Conservation (phyloP, 2,888 invertebrate species). For the Drosophila engyochracea region DNA sequence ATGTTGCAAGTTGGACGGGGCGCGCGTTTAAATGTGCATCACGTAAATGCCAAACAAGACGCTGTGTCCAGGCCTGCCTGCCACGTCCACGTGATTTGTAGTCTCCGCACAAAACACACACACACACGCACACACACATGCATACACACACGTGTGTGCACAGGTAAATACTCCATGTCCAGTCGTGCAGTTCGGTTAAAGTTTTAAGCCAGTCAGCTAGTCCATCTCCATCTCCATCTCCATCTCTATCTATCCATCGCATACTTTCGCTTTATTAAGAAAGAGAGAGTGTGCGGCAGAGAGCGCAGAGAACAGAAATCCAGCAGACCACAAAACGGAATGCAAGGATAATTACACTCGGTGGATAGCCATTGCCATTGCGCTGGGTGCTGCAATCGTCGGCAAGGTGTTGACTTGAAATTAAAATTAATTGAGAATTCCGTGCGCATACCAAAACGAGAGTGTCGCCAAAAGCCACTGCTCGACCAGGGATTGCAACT, state of each 20-base stretch:
- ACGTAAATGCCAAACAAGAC: constrained; percentile 77
- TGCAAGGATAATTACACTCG: constrained; percentile 66
- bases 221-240: constrained; percentile 5
- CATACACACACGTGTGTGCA: constrained; percentile 16
- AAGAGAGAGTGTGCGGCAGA: constrained; percentile 1
- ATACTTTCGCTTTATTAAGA: constrained; percentile 61
- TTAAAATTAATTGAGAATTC: constrained; percentile 84
- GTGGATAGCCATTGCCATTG: constrained; percentile 19
- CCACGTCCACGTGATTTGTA: constrained; percentile 67
- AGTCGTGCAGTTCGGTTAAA: constrained; percentile 45
- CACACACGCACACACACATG: background rate
- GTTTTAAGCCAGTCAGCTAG: constrained; percentile 36
- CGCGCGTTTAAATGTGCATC: constrained; percentile 74
- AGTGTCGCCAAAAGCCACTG: constrained; percentile 61
- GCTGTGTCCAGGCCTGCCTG: constrained; percentile 51
- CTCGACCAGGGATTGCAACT: constrained; percentile 36
- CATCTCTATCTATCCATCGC: constrained; percentile 8
- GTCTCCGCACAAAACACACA: constrained; percentile 48
- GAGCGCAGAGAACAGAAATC: constrained; percentile 18
- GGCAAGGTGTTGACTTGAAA: constrained; percentile 83
- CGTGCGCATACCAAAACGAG: constrained; percentile 72
- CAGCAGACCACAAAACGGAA: constrained; percentile 61
- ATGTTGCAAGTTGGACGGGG: constrained; percentile 61
- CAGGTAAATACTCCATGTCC: constrained; percentile 55
- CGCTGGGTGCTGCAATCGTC: constrained; percentile 49